These are phyloP conservation scores for Calcarius lapponicus DNA, from an alignment of 2,797 vertebrate species.

Conservation along the genomic window DNA sequence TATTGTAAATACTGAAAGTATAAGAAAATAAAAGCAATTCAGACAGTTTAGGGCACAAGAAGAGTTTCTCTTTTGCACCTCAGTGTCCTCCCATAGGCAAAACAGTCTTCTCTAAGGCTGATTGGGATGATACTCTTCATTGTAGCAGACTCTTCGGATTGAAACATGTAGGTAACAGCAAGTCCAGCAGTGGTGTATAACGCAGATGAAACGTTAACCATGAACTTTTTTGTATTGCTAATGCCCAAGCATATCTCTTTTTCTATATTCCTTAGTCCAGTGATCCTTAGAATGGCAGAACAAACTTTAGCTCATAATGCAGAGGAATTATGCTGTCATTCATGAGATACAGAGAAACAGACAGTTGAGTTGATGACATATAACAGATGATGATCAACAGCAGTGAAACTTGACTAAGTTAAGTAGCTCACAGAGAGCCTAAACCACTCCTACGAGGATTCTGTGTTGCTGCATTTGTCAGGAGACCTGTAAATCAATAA, in stretches of 20 bases:
- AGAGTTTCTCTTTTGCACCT: slow-evolving; percentile 74
- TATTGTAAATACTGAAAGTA: slow-evolving; percentile 91
- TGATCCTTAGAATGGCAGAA: slow-evolving; percentile 65
- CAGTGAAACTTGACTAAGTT: slow-evolving; percentile 79
- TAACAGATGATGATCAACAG: slow-evolving; percentile 75
- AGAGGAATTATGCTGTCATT: slow-evolving; percentile 77
- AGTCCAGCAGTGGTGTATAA: slow-evolving; percentile 70
- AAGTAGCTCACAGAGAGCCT: slow-evolving; percentile 77
- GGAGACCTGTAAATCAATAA: slow-evolving; percentile 87
- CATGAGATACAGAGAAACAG: slow-evolving; percentile 80
- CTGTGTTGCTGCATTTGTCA: slow-evolving; percentile 84
- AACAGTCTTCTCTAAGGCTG: slow-evolving; percentile 75
- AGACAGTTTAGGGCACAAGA: slow-evolving; percentile 86
- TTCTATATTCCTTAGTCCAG: slow-evolving; percentile 63
- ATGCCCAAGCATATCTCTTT: slow-evolving; percentile 68
- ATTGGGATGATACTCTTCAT: slow-evolving; percentile 75
- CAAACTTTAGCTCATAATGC: slow-evolving; percentile 73
- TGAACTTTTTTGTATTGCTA: slow-evolving; percentile 76
- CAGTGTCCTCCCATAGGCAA: slow-evolving; percentile 69
- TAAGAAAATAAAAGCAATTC: slow-evolving; percentile 89
- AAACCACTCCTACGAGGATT: slow-evolving; percentile 76
- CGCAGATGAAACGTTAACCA: slow-evolving; percentile 71
- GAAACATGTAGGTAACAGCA: slow-evolving; percentile 72
- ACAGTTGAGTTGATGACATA: slow-evolving; percentile 81
- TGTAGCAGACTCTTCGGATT: slow-evolving; percentile 72